Evolutionary conservation across 2,888 invertebrate genomes (phyloP).

Genomic region (Drosophila koepferae): DNA sequence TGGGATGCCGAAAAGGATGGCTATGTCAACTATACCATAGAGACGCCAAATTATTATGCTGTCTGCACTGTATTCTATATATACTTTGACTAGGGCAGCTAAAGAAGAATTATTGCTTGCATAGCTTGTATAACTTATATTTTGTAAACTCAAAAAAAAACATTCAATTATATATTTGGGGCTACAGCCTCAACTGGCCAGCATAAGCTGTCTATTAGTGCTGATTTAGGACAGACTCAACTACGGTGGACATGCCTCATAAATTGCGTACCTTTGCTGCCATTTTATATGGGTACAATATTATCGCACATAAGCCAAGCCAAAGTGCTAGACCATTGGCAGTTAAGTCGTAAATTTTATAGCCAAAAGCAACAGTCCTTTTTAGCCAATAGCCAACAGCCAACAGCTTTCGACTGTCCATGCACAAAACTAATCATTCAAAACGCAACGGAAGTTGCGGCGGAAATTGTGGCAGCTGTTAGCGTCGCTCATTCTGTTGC

Average conservation of each 20-base stretch:
- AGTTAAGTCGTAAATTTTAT: conserved; percentile 58
- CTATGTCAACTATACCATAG: conserved; percentile 80
- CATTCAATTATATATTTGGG: background rate
- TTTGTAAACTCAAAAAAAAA: background rate
- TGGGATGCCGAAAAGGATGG: conserved; percentile 84
- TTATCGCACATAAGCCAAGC: conserved; percentile 14
- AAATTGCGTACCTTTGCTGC: background rate
- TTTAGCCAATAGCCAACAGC: background rate
- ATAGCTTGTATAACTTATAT: background rate
- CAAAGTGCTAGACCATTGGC: conserved; percentile 16
- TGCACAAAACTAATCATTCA: conserved; percentile 74
- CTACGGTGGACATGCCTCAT: background rate
- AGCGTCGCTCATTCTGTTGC: conserved; percentile 1
- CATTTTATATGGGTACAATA: background rate
- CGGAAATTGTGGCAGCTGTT: conserved; percentile 64
- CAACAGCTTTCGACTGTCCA: conserved; percentile 38
- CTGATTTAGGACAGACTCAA: background rate
- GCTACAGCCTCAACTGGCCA: background rate
- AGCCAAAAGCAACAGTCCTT: conserved; percentile 40
- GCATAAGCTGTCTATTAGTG: conserved; percentile 2
- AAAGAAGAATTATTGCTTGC: background rate
- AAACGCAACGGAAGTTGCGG: conserved; percentile 64
- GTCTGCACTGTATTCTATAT: conserved; percentile 83
- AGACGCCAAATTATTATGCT: conserved; percentile 82
- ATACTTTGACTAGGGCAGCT: conserved; percentile 79